phyloP scores from a whole-genome alignment of 2,113 vertebrate genomes.

The Callochromis pleurospilus region DNA sequence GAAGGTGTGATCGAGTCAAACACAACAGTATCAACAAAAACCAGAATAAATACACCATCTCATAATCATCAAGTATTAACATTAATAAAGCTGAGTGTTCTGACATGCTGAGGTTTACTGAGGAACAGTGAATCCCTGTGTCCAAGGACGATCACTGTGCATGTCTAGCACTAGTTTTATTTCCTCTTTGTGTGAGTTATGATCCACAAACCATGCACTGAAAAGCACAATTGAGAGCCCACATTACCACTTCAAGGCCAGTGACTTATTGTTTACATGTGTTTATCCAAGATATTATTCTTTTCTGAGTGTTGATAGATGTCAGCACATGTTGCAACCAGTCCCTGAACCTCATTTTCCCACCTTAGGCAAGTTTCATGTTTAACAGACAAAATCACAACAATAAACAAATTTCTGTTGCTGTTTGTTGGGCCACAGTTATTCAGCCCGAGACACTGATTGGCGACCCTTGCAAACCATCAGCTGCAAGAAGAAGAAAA shows the following conservation, averaged over 20 bases:
- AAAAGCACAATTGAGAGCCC: neutral
- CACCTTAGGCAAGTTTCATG: neutral
- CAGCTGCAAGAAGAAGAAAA: neutral
- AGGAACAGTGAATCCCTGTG: neutral
- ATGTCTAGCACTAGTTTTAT: neutral
- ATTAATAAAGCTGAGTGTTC: neutral
- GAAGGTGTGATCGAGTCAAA: neutral
- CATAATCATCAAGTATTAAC: neutral
- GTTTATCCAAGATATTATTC: neutral
- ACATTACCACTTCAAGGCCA: neutral
- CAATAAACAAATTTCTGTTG: neutral
- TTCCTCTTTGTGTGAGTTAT: neutral
- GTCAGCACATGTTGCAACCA: neutral
- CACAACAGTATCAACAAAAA: neutral
- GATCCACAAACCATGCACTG: neutral
- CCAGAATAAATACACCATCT: neutral
- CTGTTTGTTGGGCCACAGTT: neutral
- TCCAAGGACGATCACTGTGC: neutral
- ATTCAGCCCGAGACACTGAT: neutral
- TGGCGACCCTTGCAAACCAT: accelerated
- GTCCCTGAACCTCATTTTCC: neutral
- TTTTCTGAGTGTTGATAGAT: neutral
- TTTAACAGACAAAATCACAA: neutral
- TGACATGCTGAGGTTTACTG: neutral
- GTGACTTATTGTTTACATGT: neutral